These are phyloP conservation scores for Apomyelois bistriatella DNA, from an alignment of 2,888 invertebrate genomes.

Conservation along the genomic window DNA sequence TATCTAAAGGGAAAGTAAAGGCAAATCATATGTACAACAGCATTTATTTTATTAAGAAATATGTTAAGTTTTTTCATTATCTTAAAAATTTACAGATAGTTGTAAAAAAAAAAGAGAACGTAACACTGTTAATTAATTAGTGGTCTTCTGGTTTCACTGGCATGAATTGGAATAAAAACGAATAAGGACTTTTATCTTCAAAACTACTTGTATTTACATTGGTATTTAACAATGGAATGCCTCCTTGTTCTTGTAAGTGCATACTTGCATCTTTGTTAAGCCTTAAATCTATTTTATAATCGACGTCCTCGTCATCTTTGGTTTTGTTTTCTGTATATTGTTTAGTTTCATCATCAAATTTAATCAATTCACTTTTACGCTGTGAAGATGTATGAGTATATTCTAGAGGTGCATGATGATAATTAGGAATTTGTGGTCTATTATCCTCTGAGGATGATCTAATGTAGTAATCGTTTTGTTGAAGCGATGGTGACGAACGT, in stretches of 20 bases:
- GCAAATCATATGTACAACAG: too few relatives aligned
- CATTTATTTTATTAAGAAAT: too few relatives aligned
- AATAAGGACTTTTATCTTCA: background rate
- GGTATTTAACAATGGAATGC: background rate
- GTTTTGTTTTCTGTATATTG: background rate
- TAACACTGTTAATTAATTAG: background rate
- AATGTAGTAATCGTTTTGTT: background rate
- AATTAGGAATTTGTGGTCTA: slow-evolving; percentile 14
- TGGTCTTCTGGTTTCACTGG: slow-evolving; percentile 36
- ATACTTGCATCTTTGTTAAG: background rate
- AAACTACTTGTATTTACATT: background rate
- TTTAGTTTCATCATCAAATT: background rate
- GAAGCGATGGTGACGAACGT: too few relatives aligned
- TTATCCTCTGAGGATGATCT: background rate
- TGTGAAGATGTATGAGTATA: background rate
- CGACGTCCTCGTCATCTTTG: slow-evolving; percentile 8
- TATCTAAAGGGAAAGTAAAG: too few relatives aligned
- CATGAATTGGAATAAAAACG: slow-evolving; percentile 32
- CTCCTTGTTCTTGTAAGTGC: background rate
- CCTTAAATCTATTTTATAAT: slow-evolving; percentile 8
- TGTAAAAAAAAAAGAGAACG: background rate
- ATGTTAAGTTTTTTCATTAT: too few relatives aligned
- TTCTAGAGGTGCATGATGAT: slow-evolving; percentile 15
- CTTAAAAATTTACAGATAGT: too few relatives aligned
- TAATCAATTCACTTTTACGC: background rate